Conservation (phyloP, 2,888 invertebrate species). For the Epiblema foenella region DNA sequence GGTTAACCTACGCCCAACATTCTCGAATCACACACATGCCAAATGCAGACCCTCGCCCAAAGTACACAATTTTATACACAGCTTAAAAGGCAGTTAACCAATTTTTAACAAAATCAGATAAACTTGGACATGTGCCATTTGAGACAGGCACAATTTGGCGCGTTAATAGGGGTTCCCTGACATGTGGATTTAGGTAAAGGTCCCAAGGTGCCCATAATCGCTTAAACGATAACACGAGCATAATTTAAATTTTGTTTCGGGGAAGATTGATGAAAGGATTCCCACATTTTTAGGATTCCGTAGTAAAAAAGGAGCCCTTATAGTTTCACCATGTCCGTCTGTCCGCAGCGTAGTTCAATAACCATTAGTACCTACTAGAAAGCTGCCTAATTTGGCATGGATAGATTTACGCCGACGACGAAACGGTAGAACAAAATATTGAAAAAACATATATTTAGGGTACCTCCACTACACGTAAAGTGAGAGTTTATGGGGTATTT, state of each 20-base stretch:
- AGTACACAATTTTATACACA: conserved; percentile 15
- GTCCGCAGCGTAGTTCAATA: no score
- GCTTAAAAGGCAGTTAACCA: conserved; percentile 42
- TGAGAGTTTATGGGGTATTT: no score
- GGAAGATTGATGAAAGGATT: conserved; percentile 39
- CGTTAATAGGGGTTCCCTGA: conserved; percentile 41
- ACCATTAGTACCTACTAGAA: no score
- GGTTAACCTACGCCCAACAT: conserved; percentile 1
- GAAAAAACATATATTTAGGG: no score
- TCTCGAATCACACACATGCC: conserved; percentile 1
- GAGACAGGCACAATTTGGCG: conserved; percentile 21
- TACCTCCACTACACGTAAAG: no score
- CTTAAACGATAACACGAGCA: conserved; percentile 40
- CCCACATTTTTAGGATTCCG: conserved; percentile 8
- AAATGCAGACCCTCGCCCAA: conserved; percentile 6
- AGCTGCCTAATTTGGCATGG: no score
- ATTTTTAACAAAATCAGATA: conserved; percentile 43
- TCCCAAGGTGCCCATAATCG: conserved; percentile 42
- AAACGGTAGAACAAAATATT: no score
- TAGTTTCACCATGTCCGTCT: no score
- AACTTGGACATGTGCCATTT: conserved; percentile 42
- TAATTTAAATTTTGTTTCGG: conserved; percentile 39
- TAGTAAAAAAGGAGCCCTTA: no score
- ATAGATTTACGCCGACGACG: no score
- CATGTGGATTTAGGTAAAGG: conserved; percentile 39